A percentile compares a stretch with the other conserved stretches of the same genome.
Evolutionary conservation across 2,888 invertebrate species (phyloP).

Genomic region (Caenorhabditis sinica): DNA sequence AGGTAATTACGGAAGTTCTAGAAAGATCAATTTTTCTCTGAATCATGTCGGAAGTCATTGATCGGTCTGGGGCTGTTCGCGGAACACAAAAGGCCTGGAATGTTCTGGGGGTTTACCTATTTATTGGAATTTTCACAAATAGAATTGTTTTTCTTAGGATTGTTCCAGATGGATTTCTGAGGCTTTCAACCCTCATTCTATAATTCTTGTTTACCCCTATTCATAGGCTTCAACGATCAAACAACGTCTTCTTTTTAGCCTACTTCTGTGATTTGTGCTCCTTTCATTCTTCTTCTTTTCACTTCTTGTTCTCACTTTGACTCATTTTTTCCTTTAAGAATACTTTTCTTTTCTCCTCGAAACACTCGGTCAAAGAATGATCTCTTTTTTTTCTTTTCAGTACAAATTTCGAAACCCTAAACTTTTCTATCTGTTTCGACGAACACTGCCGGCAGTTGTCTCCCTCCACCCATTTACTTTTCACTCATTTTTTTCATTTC

Average conservation of each 20-base stretch:
- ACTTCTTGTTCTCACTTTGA: background rate
- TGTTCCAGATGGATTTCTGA: too few species aligned
- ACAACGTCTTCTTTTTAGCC: slow-evolving; percentile 7
- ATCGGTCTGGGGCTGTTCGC: too few species aligned
- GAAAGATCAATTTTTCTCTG: slow-evolving; percentile 5
- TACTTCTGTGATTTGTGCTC: slow-evolving; percentile 8
- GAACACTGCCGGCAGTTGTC: background rate
- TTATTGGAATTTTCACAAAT: too few species aligned
- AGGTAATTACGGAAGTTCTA: too few species aligned
- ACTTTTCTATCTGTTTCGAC: background rate
- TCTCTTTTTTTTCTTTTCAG: background rate
- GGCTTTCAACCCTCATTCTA: background rate
- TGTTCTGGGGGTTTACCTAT: too few species aligned
- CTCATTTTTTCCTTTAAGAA: background rate
- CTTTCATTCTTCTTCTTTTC: background rate
- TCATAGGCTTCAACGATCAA: background rate
- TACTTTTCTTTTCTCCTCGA: background rate
- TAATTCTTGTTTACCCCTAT: background rate
- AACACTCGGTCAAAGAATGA: slow-evolving; percentile 19
- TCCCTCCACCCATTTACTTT: background rate
- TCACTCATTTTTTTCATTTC: background rate
- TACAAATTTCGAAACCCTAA: background rate
- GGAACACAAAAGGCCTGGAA: too few species aligned
- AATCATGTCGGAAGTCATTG: too few species aligned
- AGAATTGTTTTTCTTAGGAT: too few species aligned